A percentile compares a stretch with the other conserved stretches of the same genome.
These are phyloP conservation scores for Cheumatopsyche charites DNA, from an alignment of 1,140 invertebrate genomes.

Conservation along the genomic window DNA sequence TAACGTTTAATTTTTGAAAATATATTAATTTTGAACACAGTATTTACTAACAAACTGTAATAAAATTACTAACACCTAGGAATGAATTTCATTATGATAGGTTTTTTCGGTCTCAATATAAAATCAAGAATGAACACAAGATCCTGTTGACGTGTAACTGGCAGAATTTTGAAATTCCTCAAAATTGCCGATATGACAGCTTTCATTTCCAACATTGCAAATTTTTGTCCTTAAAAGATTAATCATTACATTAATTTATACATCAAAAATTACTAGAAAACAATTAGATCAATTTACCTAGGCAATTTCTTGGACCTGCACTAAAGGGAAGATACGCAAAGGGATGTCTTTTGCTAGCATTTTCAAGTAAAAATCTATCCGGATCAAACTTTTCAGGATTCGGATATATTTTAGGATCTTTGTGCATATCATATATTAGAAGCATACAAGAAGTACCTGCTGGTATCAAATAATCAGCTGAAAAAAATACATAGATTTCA, in stretches of 20 bases:
- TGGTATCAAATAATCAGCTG: conserved; percentile 35
- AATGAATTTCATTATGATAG: conserved; percentile 49
- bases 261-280: conserved; percentile 65
- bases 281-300: conserved; percentile 47
- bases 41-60: too few relatives aligned
- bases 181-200: conserved; percentile 70
- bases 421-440: conserved; percentile 37
- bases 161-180: conserved; percentile 67
- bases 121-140: conserved; percentile 60
- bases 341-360: conserved; percentile 26
- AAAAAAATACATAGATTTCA: neutral
- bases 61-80: too few relatives aligned
- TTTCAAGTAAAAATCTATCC: conserved; percentile 30
- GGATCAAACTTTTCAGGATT: conserved; percentile 31
- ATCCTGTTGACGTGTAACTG: conserved; percentile 64
- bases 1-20: too few relatives aligned
- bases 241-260: neutral
- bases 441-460: conserved; percentile 32
- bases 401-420: conserved; percentile 25
- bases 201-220: conserved; percentile 79
- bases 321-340: conserved; percentile 31
- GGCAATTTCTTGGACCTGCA: conserved; percentile 34
- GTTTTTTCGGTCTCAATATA: conserved; percentile 60
- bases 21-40: too few relatives aligned
- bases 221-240: conserved; percentile 68